Base-by-base conservation (phyloP, 2,888 invertebrate species). In the Campoplex nolae region DNA sequence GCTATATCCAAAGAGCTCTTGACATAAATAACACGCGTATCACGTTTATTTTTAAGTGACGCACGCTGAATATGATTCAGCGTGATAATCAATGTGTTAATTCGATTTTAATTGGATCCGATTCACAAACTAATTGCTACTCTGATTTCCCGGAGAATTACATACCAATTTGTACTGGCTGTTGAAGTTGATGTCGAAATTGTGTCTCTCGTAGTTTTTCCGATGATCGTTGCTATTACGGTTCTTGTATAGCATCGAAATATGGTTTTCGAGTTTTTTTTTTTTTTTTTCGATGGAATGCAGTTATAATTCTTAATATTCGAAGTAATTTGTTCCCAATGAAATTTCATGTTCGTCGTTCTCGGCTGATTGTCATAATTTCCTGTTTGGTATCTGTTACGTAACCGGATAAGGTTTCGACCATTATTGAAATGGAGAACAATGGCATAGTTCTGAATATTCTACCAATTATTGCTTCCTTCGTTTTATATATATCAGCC, bases 401-500 rank as follows among this genome's bases (percentile, higher is more conserved):
- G 45, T 23, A 42, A 38, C 23, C 42, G 16, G 58, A 58, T 28
- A 28, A 6, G 35, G 38, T 28, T 62, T 62, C 42, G 28, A 4
- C 9, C 28, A 45, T 42, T 56, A 58, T 35, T 45, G 58, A 62
- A 62, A 75, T 62, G 18, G 23, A 13, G 7, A 62, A 58, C 16
- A 58, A 75, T 75, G 18, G 42, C 28, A 16, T 62, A 18, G 1
- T 42, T 42, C 23, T 42, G 11, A 42, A 58, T 38, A 58, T 62
- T n/a, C 42, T 48, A 67, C 42, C 65, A 80, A 86, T 86, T 86
- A 86, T 89, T 86, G 77, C 84, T 85, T 82, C n/a, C 84, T 65
- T 71, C 79, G 76, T 67, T 51, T 84, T 77, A 85, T 88, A 85
- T 79, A 85, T 79, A 80, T 77, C 78, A 32, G 42, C 56, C 85